Base-by-base conservation (phyloP, 2,797 vertebrate species). In the Zalophus californianus region DNA sequence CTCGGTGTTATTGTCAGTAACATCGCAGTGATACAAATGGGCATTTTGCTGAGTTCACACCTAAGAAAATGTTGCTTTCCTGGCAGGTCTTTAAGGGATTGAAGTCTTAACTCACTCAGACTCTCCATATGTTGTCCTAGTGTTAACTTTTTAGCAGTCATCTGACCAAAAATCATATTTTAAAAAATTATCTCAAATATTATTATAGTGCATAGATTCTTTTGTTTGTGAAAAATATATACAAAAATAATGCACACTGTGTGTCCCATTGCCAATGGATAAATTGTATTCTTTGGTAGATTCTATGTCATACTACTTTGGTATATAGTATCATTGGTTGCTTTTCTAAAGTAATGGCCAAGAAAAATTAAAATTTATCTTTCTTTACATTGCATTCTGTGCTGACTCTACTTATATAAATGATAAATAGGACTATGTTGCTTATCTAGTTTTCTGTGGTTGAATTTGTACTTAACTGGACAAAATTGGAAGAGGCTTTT, bases 401-500 rank as follows among this genome's bases (percentile, higher is more conserved):
- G 6, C 20, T 75, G n/a, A 68, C 27, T 5, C 1, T 56, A 48
- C 11, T 78, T 72, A 86, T 54, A 21, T 27, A 60, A 32, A n/a
- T 84, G 25, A 38, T 58, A 94, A 60, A 82, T 0, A 60, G 15
- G 20, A n/a, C 29, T 80, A 14, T 16, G 25, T 41, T 52, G 18
- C 15, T 70, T 58, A 35, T 32, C 18, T 72, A 56, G 12, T 87
- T 88, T 86, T 89, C 35, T 35, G 7, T 73, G 35, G 73, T 16
- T 92, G 82, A 41, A 96, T 79, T 97, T 94, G 23, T 54, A 50
- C 35, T 66, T 96, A 91, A 80, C 32, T 64, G 58, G 25, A 44
- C 5, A 96, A 94, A 95, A 86, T 18, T 60, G 27, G 77, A 84
- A 96, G n/a, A 93, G 3, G 14, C 23, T 91, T 90, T 29, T 29